Percentiles rank a stretch among this genome's conserved stretches.
Evolutionary conservation across 2,797 vertebrate genomes (phyloP).

Genomic region (Chaenodraco wilsoni): DNA sequence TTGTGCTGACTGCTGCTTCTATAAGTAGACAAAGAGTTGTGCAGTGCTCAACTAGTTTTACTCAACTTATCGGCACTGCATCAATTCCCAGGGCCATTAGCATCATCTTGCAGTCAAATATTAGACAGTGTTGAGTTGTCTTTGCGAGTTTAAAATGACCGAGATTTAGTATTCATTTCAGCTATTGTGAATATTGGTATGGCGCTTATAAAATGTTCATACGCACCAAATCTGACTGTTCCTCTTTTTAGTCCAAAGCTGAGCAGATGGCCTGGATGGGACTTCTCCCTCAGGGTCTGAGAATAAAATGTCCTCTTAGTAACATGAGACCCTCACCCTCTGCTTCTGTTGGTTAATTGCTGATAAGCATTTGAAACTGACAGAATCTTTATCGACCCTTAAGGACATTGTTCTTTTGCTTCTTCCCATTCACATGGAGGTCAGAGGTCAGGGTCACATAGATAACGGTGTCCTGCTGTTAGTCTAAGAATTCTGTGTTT

Average conservation of each 20-base stretch:
- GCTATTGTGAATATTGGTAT: neutral
- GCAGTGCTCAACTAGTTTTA: slow-evolving; percentile 27
- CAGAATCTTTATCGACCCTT: slow-evolving; percentile 16
- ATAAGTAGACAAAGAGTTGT: slow-evolving; percentile 34
- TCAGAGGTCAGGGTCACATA: slow-evolving; percentile 4
- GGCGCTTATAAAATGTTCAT: slow-evolving; percentile 10
- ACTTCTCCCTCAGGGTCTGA: slow-evolving; percentile 38
- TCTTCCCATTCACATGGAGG: slow-evolving; percentile 5
- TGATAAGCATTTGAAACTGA: slow-evolving; percentile 32
- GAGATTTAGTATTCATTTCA: slow-evolving; percentile 4
- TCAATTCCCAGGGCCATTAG: neutral
- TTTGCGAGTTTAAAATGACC: slow-evolving; percentile 23
- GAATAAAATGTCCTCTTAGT: slow-evolving; percentile 40
- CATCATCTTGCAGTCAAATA: neutral
- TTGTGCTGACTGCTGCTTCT: slow-evolving; percentile 56
- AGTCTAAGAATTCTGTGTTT: neutral
- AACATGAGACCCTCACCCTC: slow-evolving; percentile 58
- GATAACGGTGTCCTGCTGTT: neutral
- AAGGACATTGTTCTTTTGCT: slow-evolving; percentile 4
- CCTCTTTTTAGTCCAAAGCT: slow-evolving; percentile 10
- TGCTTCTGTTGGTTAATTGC: slow-evolving; percentile 21
- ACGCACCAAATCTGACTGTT: slow-evolving; percentile 18
- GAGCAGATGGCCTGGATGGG: slow-evolving; percentile 55
- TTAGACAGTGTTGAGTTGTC: slow-evolving; percentile 6
- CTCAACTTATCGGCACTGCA: slow-evolving; percentile 3